Base-by-base conservation (phyloP, 2,888 invertebrate species). In the Anoplius nigerrimus region DNA sequence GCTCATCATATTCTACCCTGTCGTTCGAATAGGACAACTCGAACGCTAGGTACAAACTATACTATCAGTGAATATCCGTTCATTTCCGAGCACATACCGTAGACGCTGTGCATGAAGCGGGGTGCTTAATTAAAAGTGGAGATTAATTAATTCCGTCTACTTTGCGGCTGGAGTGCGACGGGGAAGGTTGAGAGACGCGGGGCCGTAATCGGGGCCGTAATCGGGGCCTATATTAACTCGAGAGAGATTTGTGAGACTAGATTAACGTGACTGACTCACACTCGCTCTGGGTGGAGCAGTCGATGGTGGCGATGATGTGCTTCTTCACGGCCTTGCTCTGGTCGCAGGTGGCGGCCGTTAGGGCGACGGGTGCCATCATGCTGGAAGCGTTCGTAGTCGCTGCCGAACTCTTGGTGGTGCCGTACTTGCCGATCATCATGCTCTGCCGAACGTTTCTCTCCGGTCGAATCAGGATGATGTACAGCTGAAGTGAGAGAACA, bases 371-470 rank as follows among this genome's bases (percentile, higher is more conserved):
- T 0, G 93, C 92, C 92, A 93, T 93, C 92, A 93, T 92, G 67
- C 92, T 93, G 21, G 91, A 91, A 0, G 88, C 88, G 53, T 90
- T 89, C 2, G 92, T 92, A 0, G 92, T 92, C 21, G 91, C 91
- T 2, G 90, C 90, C 0, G 92, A 91, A 54, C 91, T 92, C 81
- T 92, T 92, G 79, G 92, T 92, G 54, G 92, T 92, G 78, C 91
- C 91, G 80, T 91, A 92, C 45, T 92, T 89, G 76, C 93, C 93
- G 18, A 94, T 94, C 94, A 95, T 95, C 92, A 95, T 95, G 87
- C 94, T 95, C 85, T 96, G 96, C 0, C 97, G 92, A 13, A 97
- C 93, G 89, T 97, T 97, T 45, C 96, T 91, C 89, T 97, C 97
- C 11, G 97, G 97, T 74, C 95, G 93, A 69, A 97, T 92, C 74